phyloP scores from a whole-genome alignment of 2,113 vertebrate genomes.

The Podarcis muralis region DNA sequence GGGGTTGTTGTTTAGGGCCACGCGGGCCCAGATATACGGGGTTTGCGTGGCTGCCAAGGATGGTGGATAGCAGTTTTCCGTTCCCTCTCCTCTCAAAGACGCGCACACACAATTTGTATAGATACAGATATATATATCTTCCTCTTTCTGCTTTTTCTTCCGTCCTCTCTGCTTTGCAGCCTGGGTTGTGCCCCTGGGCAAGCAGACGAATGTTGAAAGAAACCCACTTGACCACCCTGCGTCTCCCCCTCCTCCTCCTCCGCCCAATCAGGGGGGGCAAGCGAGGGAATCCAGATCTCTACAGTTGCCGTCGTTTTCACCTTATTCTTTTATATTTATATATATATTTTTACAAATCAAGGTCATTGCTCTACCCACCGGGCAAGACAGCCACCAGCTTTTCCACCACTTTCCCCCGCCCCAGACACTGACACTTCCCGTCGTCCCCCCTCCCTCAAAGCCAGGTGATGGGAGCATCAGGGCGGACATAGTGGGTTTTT shows the following conservation, averaged over 20 bases:
- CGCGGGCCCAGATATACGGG: fast-evolving
- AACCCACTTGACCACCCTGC: not conserved
- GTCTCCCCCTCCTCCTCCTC: not conserved
- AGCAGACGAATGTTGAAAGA: not conserved
- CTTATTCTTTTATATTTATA: not conserved
- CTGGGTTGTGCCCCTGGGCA: not conserved
- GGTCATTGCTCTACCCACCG: not conserved
- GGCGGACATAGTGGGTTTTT: not conserved
- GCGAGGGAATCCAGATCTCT: not conserved
- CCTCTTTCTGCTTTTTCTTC: not conserved
- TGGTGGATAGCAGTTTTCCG: not conserved
- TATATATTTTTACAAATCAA: not conserved
- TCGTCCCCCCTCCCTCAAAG: not conserved
- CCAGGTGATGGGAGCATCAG: not conserved
- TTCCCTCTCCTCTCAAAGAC: not conserved
- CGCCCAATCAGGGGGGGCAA: not conserved
- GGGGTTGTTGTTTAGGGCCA: not conserved
- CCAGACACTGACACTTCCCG: not conserved
- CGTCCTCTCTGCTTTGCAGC: not conserved
- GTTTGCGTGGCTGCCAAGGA: not conserved
- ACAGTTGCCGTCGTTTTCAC: not conserved
- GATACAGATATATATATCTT: too few relatives aligned
- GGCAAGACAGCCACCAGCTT: not conserved
- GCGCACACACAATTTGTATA: not conserved
- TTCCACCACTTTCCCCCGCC: not conserved